Conservation (phyloP, 2,797 vertebrate species). For the Hafferia zeledoni region DNA sequence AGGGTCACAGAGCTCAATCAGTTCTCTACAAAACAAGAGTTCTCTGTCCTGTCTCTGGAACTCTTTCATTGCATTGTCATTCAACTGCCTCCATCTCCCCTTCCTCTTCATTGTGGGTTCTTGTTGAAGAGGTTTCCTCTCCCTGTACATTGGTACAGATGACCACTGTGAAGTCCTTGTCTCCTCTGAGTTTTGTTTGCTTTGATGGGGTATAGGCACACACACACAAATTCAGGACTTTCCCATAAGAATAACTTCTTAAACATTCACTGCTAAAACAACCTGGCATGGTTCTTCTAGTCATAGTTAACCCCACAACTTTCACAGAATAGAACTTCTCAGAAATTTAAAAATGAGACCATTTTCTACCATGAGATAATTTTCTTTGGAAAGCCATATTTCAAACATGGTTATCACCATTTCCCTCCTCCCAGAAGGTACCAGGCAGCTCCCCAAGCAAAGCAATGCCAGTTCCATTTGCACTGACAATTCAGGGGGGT, state of each 20-base stretch:
- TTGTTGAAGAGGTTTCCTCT: background rate
- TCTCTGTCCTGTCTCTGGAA: background rate
- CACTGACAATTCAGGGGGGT: background rate
- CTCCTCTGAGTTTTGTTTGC: background rate
- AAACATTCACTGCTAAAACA: background rate
- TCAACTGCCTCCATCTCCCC: background rate
- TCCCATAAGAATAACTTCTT: background rate
- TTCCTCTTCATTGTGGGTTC: background rate
- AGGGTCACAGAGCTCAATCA: background rate
- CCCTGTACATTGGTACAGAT: background rate
- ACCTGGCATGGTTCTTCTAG: background rate
- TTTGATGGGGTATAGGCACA: background rate
- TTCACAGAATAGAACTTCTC: background rate
- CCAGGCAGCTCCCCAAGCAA: background rate
- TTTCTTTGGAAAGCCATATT: background rate
- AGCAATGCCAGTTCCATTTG: background rate
- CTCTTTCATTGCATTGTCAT: background rate
- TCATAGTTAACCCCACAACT: background rate
- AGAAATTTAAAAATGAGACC: background rate
- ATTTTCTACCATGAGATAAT: background rate
- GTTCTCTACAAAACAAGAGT: background rate
- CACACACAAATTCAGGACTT: background rate
- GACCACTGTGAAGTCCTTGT: background rate
- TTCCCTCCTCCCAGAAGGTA: background rate
- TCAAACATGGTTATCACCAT: background rate